Base-by-base conservation (phyloP, 2,888 invertebrate genomes). In the Uropetala carovei region DNA sequence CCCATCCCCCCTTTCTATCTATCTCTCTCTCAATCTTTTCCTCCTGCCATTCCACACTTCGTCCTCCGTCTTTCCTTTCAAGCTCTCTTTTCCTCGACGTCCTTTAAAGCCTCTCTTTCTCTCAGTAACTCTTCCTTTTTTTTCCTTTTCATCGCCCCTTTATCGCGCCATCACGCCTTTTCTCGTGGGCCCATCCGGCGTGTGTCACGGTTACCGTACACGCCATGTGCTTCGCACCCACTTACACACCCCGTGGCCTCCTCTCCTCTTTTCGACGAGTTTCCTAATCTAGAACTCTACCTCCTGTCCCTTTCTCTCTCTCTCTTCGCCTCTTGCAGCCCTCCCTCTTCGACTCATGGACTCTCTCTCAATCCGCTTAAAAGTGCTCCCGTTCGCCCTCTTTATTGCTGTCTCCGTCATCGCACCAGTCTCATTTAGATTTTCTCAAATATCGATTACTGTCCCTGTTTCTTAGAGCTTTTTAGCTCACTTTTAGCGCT, bases 41-140 rank as follows among this genome's bases (percentile, higher is more conserved):
- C 30, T 43, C 82, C 13, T 75, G n/a, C 75, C 27, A n/a, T n/a
- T 10, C 75, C 82, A 14, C 16, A 14, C n/a, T 83, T 57, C 56
- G 56, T 57, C 57, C n/a, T 83, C 43, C 56, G 56, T 57, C 57
- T 0, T 43, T 14, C 82, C 82, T 11, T 30, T 4, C 22, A 13
- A 7, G 18, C 60, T 85, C 57, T 85, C 84, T 56, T 58, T 85
- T 16, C 27, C 89, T 60, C 89, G 18, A 3, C 75, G 22, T 43
- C 43, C 43, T 5, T 27, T 75, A 75, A 75, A 22, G 75, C 75
- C 27, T 75, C 75, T 75, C 14, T 27, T 18, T 60, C 64, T 43
- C 60, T 89, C 64, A 43, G 60, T n/a, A 18, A 83, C 89, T 8
- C 89, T 60, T 30, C 16, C 18, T 64, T 60, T 60, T 27, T 86